Percentiles rank a stretch among this genome's conserved stretches.
Evolutionary conservation across 2,113 vertebrate genomes (phyloP).

Genomic region (Pachycephala philippinensis): DNA sequence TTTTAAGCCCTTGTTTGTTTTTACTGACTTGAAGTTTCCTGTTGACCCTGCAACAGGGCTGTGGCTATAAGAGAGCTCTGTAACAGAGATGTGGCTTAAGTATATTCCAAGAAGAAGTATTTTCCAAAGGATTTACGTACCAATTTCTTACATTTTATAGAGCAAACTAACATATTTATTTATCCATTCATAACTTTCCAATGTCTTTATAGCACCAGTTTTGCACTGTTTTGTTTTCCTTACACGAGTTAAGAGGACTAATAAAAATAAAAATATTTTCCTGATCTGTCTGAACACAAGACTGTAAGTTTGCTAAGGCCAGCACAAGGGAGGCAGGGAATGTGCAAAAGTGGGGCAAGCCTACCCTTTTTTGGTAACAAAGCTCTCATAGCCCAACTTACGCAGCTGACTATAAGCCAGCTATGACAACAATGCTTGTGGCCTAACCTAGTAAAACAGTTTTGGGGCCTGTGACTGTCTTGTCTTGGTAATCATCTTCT

Average conservation of each 20-base stretch:
- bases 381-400: not conserved
- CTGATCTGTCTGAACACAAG: not conserved
- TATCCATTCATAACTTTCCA: not conserved
- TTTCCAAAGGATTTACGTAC: not conserved
- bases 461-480: not conserved
- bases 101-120: not conserved
- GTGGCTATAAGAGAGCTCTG: not conserved
- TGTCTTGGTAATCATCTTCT: not conserved
- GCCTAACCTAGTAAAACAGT: not conserved
- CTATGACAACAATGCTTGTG: rapidly evolving
- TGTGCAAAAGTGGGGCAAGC: not conserved
- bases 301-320: not conserved
- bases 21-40: not conserved
- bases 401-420: not conserved
- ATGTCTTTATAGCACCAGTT: not conserved
- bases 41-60: not conserved
- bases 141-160: not conserved
- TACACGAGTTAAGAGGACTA: not conserved
- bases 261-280: not conserved
- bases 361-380: not conserved
- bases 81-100: not conserved
- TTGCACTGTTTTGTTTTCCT: not conserved
- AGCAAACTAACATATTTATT: not conserved
- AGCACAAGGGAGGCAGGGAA: not conserved
- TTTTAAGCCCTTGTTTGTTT: not conserved